Evolutionary conservation across 1,140 invertebrate genomes (phyloP).

Genomic region (Apocrypta bakeri): DNA sequence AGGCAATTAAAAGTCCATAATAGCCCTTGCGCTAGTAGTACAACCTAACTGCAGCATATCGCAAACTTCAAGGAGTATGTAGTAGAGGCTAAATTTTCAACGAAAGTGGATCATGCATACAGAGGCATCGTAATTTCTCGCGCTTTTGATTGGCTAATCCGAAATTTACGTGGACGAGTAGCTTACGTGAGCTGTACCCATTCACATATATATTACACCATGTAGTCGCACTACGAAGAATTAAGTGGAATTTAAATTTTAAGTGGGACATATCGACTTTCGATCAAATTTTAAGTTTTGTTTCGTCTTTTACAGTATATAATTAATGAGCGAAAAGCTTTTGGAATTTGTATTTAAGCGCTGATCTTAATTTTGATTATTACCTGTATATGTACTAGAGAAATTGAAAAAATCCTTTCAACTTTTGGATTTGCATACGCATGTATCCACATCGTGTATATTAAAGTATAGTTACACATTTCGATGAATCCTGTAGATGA

Average conservation of each 20-base stretch:
- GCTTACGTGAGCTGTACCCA: background rate
- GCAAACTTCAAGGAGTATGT: background rate
- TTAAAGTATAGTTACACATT: too few species aligned
- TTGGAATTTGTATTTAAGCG: background rate
- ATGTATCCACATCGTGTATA: too few species aligned
- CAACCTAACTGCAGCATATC: background rate
- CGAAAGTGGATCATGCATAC: constrained; percentile 20
- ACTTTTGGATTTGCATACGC: too few species aligned
- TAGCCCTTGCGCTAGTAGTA: background rate
- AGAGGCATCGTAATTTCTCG: background rate
- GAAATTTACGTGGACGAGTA: constrained; percentile 23
- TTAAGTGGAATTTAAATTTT: constrained; percentile 40
- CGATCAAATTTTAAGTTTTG: constrained; percentile 4
- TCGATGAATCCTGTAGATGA: too few species aligned
- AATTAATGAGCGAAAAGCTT: background rate
- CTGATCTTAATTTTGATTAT: background rate
- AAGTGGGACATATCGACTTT: background rate
- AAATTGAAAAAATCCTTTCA: background rate
- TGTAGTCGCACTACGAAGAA: background rate
- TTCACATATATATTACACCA: too few species aligned
- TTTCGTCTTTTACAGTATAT: background rate
- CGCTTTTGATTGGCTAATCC: constrained; percentile 14
- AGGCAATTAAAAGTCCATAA: background rate
- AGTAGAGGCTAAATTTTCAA: background rate
- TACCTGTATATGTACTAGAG: background rate